A percentile compares a stretch with the other conserved stretches of the same genome.
Evolutionary conservation across 2,797 vertebrate genomes (phyloP).

Genomic region (Hypotaenidia okinawae): DNA sequence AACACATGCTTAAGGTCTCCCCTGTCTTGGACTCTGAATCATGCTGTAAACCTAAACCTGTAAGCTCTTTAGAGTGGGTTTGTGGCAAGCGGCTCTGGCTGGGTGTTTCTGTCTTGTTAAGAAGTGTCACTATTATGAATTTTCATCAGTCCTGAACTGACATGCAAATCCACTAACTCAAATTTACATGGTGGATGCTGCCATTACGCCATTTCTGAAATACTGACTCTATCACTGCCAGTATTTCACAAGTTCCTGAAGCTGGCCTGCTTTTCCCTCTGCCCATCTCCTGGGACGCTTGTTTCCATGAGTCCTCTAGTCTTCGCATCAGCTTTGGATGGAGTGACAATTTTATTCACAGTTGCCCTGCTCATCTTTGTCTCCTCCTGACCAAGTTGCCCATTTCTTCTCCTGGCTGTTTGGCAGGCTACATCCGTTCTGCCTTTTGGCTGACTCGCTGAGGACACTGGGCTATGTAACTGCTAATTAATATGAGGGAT

Average conservation of each 20-base stretch:
- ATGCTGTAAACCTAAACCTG: not conserved
- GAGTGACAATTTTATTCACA: not conserved
- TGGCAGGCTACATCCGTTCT: not conserved
- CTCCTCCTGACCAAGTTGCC: not conserved
- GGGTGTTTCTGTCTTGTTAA: not conserved
- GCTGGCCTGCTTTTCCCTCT: not conserved
- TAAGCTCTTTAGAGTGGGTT: not conserved
- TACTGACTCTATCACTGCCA: not conserved
- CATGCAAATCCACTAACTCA: not conserved
- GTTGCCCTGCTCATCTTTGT: not conserved
- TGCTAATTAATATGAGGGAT: not conserved
- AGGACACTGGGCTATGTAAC: not conserved
- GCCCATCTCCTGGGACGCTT: not conserved
- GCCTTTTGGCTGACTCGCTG: not conserved
- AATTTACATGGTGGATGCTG: not conserved
- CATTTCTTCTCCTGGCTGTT: not conserved
- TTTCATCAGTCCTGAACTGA: not conserved
- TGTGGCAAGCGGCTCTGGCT: rapidly evolving
- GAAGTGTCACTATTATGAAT: not conserved
- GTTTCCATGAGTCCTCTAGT: not conserved
- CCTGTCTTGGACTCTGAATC: not conserved
- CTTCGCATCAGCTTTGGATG: not conserved
- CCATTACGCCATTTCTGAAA: not conserved
- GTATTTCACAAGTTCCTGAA: not conserved
- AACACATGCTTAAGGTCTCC: not conserved